phyloP scores from a whole-genome alignment of 2,797 vertebrate genomes.

The Erethizon dorsatum region DNA sequence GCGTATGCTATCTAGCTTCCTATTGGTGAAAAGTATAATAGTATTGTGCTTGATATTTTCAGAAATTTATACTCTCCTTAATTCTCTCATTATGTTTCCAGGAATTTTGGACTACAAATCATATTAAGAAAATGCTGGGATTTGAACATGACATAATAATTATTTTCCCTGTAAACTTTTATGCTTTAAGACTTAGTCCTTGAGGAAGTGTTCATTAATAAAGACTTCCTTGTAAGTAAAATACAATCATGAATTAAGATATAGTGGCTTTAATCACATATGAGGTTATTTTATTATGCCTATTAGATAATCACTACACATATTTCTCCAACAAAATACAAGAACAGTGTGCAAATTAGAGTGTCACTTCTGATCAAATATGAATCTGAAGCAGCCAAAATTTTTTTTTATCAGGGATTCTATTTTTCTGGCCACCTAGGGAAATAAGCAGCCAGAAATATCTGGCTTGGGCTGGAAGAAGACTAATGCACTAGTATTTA shows the following conservation, averaged over 20 bases:
- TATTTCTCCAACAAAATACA: constrained; percentile 84
- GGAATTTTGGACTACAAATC: constrained; percentile 82
- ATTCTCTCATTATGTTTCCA: constrained; percentile 83
- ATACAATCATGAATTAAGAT: constrained; percentile 81
- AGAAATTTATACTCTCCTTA: constrained; percentile 84
- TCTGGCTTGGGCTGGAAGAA: constrained; percentile 78
- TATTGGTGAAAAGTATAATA: constrained; percentile 78
- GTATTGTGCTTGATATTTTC: constrained; percentile 83
- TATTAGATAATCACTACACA: constrained; percentile 72
- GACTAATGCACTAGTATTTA: constrained; percentile 78
- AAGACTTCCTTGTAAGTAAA: constrained; percentile 80
- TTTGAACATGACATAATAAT: constrained; percentile 69
- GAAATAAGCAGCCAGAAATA: constrained; percentile 77
- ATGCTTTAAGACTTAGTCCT: constrained; percentile 73
- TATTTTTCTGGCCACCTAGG: constrained; percentile 71
- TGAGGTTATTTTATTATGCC: constrained; percentile 73
- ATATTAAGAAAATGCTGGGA: constrained; percentile 77
- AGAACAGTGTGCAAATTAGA: constrained; percentile 75
- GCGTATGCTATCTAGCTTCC: constrained; percentile 53
- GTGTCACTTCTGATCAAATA: constrained; percentile 78
- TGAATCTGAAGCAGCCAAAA: constrained; percentile 71
- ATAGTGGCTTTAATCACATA: constrained; percentile 76
- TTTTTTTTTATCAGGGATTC: constrained; percentile 66
- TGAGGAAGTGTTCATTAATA: constrained; percentile 77
- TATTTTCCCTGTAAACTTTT: constrained; percentile 81